phyloP scores from a whole-genome alignment of 1,140 invertebrate species.

The Pollicipes pollicipes region DNA sequence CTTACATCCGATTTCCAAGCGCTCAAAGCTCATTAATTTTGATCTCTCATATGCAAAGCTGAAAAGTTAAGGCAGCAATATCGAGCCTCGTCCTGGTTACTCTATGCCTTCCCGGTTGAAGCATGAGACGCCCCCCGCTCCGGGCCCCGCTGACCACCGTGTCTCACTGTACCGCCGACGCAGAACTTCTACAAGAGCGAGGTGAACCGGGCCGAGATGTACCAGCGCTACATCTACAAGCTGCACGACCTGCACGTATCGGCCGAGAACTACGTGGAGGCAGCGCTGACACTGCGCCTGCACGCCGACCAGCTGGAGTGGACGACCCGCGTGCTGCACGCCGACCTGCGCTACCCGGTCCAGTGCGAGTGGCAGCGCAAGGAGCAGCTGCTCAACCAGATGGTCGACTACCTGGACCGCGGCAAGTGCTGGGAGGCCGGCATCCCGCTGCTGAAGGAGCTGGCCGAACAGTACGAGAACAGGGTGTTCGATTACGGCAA shows the following conservation, averaged over 20 bases:
- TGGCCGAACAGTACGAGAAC: slow-evolving; percentile 72
- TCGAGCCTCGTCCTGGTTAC: too few relatives aligned
- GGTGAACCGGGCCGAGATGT: slow-evolving; percentile 89
- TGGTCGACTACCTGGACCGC: slow-evolving; percentile 82
- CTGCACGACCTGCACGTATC: slow-evolving; percentile 81
- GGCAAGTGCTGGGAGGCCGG: slow-evolving; percentile 93
- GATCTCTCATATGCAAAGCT: too few relatives aligned
- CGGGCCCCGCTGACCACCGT: too few relatives aligned
- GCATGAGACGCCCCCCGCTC: too few relatives aligned
- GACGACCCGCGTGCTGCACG: slow-evolving; percentile 47
- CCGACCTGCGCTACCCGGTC: slow-evolving; percentile 36
- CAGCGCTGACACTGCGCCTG: slow-evolving; percentile 81
- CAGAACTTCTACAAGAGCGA: slow-evolving; percentile 92
- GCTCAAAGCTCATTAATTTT: too few relatives aligned
- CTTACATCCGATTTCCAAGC: too few relatives aligned
- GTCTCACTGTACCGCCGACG: too few relatives aligned
- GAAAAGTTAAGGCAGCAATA: too few relatives aligned
- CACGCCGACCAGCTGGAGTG: slow-evolving; percentile 82
- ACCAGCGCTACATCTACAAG: slow-evolving; percentile 90
- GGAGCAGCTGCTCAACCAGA: slow-evolving; percentile 74
- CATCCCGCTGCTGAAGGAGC: slow-evolving; percentile 77
- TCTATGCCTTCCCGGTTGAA: too few relatives aligned
- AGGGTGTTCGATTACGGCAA: slow-evolving; percentile 78
- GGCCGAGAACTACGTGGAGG: slow-evolving; percentile 89
- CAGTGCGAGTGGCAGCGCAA: slow-evolving; percentile 78